These are phyloP conservation scores for Cydia strobilella DNA, from an alignment of 1,140 invertebrate genomes.

Conservation along the genomic window DNA sequence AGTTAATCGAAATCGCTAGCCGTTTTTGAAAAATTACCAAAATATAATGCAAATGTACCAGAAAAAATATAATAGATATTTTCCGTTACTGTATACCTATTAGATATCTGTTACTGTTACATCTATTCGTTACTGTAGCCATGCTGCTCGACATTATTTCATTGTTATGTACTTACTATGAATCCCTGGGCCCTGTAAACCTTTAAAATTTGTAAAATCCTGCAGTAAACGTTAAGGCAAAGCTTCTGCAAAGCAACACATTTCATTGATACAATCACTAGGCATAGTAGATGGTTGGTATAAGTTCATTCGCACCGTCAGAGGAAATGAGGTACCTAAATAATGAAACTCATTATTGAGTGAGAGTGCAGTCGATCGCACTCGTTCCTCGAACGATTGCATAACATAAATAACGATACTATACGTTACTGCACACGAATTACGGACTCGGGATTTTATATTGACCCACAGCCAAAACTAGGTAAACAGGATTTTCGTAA, in stretches of 20 bases:
- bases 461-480: conserved; percentile 13
- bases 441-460: conserved; percentile 11
- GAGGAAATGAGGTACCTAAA: background rate
- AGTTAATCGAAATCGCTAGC: too few relatives aligned
- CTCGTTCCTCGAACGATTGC: background rate
- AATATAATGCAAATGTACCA: too few relatives aligned
- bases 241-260: background rate
- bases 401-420: background rate
- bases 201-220: background rate
- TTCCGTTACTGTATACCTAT: too few relatives aligned
- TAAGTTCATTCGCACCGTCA: background rate
- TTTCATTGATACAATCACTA: background rate
- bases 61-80: too few relatives aligned
- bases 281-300: too few relatives aligned
- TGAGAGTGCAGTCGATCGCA: background rate
- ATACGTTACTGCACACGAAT: background rate
- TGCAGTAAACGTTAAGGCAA: background rate
- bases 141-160: too few relatives aligned
- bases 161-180: too few relatives aligned
- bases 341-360: background rate
- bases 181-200: background rate
- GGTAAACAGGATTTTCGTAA: conserved; percentile 22
- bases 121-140: too few relatives aligned
- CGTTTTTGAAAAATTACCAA: too few relatives aligned
- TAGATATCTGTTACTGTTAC: too few relatives aligned